Evolutionary conservation across 2,113 vertebrate genomes (phyloP).

Genomic region (Chauna torquata): DNA sequence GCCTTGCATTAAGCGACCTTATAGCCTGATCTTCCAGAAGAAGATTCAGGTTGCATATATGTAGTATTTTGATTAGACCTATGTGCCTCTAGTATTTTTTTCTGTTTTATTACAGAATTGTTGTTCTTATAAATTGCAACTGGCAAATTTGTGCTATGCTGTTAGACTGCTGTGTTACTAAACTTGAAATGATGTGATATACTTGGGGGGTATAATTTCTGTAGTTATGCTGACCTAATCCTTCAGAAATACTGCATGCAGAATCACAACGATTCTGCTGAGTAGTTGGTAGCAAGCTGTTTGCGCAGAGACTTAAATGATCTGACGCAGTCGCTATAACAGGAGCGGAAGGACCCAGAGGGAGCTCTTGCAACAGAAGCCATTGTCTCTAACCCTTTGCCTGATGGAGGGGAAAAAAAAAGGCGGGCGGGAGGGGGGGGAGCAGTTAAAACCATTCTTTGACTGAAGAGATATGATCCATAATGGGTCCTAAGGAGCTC

Average conservation of each 20-base stretch:
- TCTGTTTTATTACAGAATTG: neutral
- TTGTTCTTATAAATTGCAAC: neutral
- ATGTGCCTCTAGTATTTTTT: neutral
- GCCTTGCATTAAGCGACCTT: neutral
- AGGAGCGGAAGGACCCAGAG: neutral
- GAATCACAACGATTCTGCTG: neutral
- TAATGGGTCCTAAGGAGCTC: neutral
- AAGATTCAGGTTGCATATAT: neutral
- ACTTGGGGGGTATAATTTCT: slow-evolving; percentile 21
- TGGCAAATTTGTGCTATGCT: neutral
- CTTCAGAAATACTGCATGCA: neutral
- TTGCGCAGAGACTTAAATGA: slow-evolving; percentile 2
- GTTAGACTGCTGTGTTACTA: slow-evolving; percentile 2
- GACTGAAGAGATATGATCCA: neutral
- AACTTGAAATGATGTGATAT: neutral
- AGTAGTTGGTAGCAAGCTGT: neutral
- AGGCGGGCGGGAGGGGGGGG: no score
- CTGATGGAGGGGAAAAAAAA: neutral
- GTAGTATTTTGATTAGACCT: neutral
- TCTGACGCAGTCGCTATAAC: neutral
- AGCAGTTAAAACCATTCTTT: neutral
- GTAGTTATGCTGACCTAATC: slow-evolving; percentile 20
- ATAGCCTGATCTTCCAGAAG: neutral
- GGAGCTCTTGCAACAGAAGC: neutral
- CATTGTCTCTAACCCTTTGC: neutral